Conservation (phyloP, 2,797 vertebrate genomes). For the Micromesistius poutassou region DNA sequence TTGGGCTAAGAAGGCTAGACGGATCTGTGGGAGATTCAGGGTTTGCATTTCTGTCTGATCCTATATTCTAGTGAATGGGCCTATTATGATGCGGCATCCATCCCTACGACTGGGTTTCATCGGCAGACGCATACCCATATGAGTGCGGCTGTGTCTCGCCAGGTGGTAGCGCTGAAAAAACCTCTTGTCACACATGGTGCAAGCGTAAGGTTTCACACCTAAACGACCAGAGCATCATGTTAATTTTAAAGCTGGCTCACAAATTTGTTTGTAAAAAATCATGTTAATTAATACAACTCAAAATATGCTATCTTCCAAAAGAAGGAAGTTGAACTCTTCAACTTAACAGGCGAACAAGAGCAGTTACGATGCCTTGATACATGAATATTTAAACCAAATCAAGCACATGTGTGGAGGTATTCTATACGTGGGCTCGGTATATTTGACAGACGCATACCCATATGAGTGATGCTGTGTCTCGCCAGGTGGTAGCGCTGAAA, state of each 20-base stretch:
- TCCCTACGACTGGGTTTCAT: slow-evolving; percentile 33
- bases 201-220: slow-evolving; percentile 77
- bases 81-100: neutral
- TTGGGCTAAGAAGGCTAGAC: neutral
- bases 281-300: slow-evolving; percentile 6
- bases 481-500: slow-evolving; percentile 86
- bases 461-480: slow-evolving; percentile 79
- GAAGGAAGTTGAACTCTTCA: slow-evolving; percentile 43
- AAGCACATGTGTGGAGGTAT: slow-evolving; percentile 54
- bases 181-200: slow-evolving; percentile 75
- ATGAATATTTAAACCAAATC: slow-evolving; percentile 40
- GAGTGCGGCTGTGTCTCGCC: slow-evolving; percentile 76
- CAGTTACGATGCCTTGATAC: slow-evolving; percentile 31
- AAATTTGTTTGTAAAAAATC: neutral
- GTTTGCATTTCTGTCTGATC: neutral
- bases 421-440: slow-evolving; percentile 60
- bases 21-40: neutral
- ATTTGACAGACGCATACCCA: slow-evolving; percentile 74
- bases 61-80: neutral
- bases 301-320: slow-evolving; percentile 24
- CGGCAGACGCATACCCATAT: slow-evolving; percentile 72
- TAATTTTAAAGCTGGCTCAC: slow-evolving; percentile 6
- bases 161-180: slow-evolving; percentile 76
- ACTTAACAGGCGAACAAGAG: slow-evolving; percentile 38
- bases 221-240: slow-evolving; percentile 65